These are phyloP conservation scores for Phoeniculus purpureus DNA, from an alignment of 2,797 vertebrate genomes.

Conservation along the genomic window DNA sequence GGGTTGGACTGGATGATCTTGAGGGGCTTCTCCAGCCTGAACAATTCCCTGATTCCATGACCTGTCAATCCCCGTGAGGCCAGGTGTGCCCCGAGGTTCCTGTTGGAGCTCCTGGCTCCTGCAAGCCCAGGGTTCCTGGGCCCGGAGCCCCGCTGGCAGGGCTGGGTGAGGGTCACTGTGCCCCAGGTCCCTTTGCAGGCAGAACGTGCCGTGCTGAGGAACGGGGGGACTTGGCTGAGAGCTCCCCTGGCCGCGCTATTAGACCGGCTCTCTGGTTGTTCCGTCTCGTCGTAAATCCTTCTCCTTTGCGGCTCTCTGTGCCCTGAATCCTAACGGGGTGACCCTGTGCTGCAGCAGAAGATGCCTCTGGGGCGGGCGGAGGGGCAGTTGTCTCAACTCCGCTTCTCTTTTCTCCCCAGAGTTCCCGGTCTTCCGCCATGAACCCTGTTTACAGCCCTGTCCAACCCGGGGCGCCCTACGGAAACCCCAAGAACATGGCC, in stretches of 20 bases:
- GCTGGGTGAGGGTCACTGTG: not conserved
- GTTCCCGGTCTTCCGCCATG: conserved; percentile 92
- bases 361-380: rapidly evolving
- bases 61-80: not conserved
- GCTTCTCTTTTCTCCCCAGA: conserved; percentile 80
- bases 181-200: not conserved
- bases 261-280: not conserved
- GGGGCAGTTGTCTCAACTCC: not conserved
- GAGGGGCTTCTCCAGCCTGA: too few species aligned
- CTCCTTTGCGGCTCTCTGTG: not conserved
- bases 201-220: not conserved
- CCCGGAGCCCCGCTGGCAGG: not conserved
- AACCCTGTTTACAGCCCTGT: conserved; percentile 99
- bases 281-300: conserved; percentile 15
- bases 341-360: not conserved
- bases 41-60: too few species aligned
- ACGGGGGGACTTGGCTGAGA: not conserved
- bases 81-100: rapidly evolving
- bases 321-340: not conserved
- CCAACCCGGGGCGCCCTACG: conserved; percentile 95
- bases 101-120: not conserved
- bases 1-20: too few species aligned
- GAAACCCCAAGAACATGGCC: conserved; percentile 98
- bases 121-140: not conserved
- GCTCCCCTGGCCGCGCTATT: conserved; percentile 35